Conservation (phyloP, 2,797 vertebrate genomes). For the Kryptopterus vitreolus region DNA sequence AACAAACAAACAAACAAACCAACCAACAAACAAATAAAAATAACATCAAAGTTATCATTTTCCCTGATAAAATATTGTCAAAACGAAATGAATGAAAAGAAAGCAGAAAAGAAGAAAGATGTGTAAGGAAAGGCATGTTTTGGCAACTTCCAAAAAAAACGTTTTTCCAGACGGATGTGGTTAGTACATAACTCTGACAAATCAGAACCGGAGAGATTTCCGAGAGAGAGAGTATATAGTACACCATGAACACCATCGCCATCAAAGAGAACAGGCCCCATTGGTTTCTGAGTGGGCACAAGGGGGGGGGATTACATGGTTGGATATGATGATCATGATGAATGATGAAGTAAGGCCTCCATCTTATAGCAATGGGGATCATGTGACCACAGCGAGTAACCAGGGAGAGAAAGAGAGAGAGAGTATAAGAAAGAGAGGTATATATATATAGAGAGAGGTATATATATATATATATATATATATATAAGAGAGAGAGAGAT, state of each 20-base stretch:
- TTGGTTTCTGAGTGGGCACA: conserved; percentile 53
- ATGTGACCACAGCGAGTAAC: conserved; percentile 61
- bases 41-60: conserved; percentile 77
- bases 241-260: conserved; percentile 81
- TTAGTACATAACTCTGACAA: conserved; percentile 84
- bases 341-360: conserved; percentile 38
- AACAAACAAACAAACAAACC: conserved; percentile 36
- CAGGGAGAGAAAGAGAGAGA: conserved; percentile 56
- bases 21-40: background rate
- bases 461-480: too few relatives aligned
- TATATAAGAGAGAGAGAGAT: too few relatives aligned
- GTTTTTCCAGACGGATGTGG: conserved; percentile 79
- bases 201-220: conserved; percentile 74
- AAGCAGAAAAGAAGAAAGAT: conserved; percentile 81
- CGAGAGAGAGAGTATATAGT: conserved; percentile 76
- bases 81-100: too few relatives aligned
- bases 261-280: conserved; percentile 73
- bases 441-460: too few relatives aligned
- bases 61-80: conserved; percentile 61
- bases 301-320: conserved; percentile 6
- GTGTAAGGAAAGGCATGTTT: conserved; percentile 76
- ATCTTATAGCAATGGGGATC: conserved; percentile 64
- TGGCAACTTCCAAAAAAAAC: conserved; percentile 74
- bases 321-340: conserved; percentile 28
- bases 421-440: too few relatives aligned